Evolutionary conservation across 2,888 invertebrate genomes (phyloP), one percentile per base, ranked within the genome.

Genomic region (Kuschelorhynchus macadamiae): DNA sequence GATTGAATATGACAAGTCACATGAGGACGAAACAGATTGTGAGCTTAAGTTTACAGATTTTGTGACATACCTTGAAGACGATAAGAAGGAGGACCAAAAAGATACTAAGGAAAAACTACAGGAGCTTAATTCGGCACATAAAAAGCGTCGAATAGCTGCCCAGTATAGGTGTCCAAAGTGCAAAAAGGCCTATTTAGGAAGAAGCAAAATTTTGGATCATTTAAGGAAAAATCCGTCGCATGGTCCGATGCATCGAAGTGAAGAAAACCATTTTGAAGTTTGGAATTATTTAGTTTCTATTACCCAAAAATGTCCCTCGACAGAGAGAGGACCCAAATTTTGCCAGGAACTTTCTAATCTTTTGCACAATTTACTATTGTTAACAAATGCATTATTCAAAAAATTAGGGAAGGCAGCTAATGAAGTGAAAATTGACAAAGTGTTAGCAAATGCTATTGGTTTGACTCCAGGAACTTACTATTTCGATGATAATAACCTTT

Each of bases 91-190:
- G 5, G 65, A 39, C 25, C 56, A 12, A 41, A 9, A 36, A 36
- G 7, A 2, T 11, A 12, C 11, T n/a, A 11, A n/a, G 2, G 36
- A 36, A 12, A 36, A 36, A 3, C 36, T 11, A 30, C 30, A 4
- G 2, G 36, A 11, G 11, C 36, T 21, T 20, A 33, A 47, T 18
- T 12, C 30, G 5, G 18, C 21, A 18, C 59, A 63, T 8, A 68
- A 63, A 14, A 63, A 63, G 47, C 57, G 63, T 11, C 42, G 47
- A 52, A 68, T 68, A 12, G 83, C 86, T 0, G 81, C 86, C 42
- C 85, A 86, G 49, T 88, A 86, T 75, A 83, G 86, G 32, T 91
- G 90, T 79, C 87, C 87, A 1, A 87, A 86, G n/a, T 91, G 91
- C 80, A 85, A 86, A 56, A 90, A 90, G 78, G 86, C 88, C 12